Evolutionary conservation across 92 coral and sea anemone species (phyloP).

Genomic region (Porites lobata): DNA sequence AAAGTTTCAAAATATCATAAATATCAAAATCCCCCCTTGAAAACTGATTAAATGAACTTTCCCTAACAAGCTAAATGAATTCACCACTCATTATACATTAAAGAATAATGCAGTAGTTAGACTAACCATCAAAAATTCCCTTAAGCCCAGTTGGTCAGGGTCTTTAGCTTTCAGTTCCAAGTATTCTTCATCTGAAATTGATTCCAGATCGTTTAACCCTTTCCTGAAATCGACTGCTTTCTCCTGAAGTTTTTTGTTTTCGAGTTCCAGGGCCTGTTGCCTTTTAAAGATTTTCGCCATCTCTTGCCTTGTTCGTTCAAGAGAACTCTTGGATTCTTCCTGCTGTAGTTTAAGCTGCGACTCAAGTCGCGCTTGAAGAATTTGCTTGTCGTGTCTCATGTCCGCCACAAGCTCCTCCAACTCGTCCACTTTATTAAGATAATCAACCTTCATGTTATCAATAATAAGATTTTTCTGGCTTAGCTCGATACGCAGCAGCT

Average conservation of each 20-base stretch:
- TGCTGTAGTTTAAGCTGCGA: constrained; percentile 94
- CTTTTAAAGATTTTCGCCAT: constrained; percentile 79
- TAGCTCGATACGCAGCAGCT: constrained; percentile 90
- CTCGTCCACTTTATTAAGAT: constrained; percentile 90
- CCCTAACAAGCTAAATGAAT: too few species aligned
- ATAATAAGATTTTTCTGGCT: constrained; percentile 93
- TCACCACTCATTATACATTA: not conserved
- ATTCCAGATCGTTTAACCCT: constrained; percentile 66
- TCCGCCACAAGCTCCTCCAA: constrained; percentile 93
- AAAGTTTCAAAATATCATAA: too few species aligned
- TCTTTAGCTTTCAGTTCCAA: constrained; percentile 90
- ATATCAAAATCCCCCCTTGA: too few species aligned
- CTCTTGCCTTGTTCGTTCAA: constrained; percentile 86
- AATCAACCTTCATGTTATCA: constrained; percentile 94
- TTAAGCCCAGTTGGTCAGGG: constrained; percentile 75
- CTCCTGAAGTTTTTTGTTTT: constrained; percentile 88
- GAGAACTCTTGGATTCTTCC: constrained; percentile 87
- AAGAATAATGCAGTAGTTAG: not conserved
- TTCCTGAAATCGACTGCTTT: constrained; percentile 87
- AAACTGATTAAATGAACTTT: too few species aligned
- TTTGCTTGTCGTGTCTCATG: constrained; percentile 88
- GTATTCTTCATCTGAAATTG: constrained; percentile 84
- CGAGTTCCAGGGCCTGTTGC: constrained; percentile 87
- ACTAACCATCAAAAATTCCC: constrained; percentile 92
- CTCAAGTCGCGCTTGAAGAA: constrained; percentile 94